Conservation (phyloP, 1,140 invertebrate genomes). For the Macrobrachium rosenbergii region DNA sequence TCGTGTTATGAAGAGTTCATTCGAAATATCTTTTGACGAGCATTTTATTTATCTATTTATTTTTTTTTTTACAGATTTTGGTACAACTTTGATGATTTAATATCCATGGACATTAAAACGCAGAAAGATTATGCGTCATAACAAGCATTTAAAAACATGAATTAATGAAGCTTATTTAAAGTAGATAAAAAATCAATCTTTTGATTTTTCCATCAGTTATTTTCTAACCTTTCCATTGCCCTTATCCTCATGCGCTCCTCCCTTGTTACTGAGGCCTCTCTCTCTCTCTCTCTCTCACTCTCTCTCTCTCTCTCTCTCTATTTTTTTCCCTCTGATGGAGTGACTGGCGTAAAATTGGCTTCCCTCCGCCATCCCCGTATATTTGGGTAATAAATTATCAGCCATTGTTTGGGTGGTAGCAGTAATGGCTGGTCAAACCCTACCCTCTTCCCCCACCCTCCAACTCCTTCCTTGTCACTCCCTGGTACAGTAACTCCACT, state of each 20-base stretch:
- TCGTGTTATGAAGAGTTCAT: no score
- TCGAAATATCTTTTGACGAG: no score
- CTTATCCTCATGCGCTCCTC: background rate
- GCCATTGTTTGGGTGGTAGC: slow-evolving; percentile 23
- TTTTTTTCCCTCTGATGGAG: background rate
- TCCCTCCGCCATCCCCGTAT: slow-evolving; percentile 45
- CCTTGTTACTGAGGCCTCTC: background rate
- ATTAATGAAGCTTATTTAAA: no score
- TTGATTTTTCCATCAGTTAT: background rate
- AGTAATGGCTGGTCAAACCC: background rate
- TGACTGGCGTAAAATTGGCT: slow-evolving; percentile 61
- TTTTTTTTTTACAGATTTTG: no score
- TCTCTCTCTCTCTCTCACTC: background rate
- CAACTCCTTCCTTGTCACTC: background rate
- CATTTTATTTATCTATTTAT: no score
- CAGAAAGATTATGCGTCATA: no score
- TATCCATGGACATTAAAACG: no score
- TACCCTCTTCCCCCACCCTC: background rate
- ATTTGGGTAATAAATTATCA: slow-evolving; percentile 58
- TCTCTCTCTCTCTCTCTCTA: background rate
- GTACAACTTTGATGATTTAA: no score
- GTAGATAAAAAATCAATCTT: no score
- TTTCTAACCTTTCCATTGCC: background rate
- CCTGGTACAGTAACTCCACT: background rate
- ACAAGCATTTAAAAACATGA: no score